A percentile compares a stretch with the other conserved stretches of the same genome.
Conservation (phyloP, 2,888 invertebrate genomes). For the Protonemura montana region DNA sequence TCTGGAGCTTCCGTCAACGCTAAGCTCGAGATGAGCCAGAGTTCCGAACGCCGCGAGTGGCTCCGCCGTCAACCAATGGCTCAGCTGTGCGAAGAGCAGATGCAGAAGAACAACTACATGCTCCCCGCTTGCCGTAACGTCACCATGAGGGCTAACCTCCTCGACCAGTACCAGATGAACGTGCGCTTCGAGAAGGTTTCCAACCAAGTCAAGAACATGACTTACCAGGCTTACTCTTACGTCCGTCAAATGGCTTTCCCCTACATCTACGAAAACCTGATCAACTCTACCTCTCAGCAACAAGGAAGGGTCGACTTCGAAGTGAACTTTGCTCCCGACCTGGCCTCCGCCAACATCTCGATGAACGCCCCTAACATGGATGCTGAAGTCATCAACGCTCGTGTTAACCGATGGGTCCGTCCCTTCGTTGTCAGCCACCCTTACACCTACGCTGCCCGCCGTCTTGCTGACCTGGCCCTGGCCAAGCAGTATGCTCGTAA, state of each 20-base stretch:
- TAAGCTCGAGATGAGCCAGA: constrained; percentile 56
- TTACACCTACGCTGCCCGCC: constrained; percentile 57
- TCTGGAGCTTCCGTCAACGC: constrained; percentile 58
- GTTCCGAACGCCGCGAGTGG: constrained; percentile 61
- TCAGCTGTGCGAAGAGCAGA: constrained; percentile 63
- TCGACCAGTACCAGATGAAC: constrained; percentile 64
- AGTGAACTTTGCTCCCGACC: constrained; percentile 60
- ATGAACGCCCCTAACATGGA: constrained; percentile 60
- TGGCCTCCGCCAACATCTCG: constrained; percentile 61
- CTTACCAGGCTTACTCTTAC: constrained; percentile 61
- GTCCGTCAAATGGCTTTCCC: constrained; percentile 61
- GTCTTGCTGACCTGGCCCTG: constrained; percentile 57
- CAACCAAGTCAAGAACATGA: constrained; percentile 59
- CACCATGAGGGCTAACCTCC: constrained; percentile 63
- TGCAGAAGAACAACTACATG: constrained; percentile 65
- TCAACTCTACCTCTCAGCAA: constrained; percentile 56
- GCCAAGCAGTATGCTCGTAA: constrained; percentile 63
- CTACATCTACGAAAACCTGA: constrained; percentile 62
- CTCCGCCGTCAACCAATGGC: constrained; percentile 61
- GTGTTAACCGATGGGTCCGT: constrained; percentile 58
- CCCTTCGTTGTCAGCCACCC: constrained; percentile 62
- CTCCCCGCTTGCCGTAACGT: constrained; percentile 67
- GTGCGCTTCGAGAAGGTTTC: constrained; percentile 64
- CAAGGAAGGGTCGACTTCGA: constrained; percentile 62
- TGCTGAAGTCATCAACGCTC: constrained; percentile 60